phyloP scores from a whole-genome alignment of 1,140 invertebrate genomes.

The Protaetia brevitarsis region DNA sequence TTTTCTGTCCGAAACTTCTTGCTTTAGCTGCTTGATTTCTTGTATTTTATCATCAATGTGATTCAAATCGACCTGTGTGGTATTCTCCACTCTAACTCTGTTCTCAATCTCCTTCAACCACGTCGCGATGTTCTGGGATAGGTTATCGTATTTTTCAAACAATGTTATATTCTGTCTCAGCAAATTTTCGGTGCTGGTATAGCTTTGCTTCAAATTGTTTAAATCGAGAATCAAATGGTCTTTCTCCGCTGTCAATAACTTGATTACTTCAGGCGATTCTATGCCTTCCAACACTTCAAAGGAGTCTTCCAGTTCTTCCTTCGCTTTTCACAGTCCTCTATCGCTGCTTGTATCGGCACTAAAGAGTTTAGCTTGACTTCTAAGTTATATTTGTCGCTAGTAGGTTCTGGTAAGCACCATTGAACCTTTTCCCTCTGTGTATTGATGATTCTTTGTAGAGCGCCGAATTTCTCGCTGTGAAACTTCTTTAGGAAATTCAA shows the following conservation, averaged over 20 bases:
- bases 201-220: constrained; percentile 63
- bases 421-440: constrained; percentile 82
- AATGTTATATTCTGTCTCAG: constrained; percentile 71
- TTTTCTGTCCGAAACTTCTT: constrained; percentile 62
- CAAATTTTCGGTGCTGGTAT: constrained; percentile 64
- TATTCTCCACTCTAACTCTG: constrained; percentile 70
- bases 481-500: constrained; percentile 82
- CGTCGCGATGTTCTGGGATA: constrained; percentile 70
- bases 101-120: constrained; percentile 88
- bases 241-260: constrained; percentile 61
- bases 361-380: constrained; percentile 84
- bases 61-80: constrained; percentile 64
- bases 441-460: constrained; percentile 73
- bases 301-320: constrained; percentile 66
- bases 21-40: constrained; percentile 62
- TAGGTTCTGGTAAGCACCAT: constrained; percentile 88
- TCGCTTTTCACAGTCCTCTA: constrained; percentile 65
- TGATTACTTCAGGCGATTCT: constrained; percentile 64
- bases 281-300: constrained; percentile 64
- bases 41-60: constrained; percentile 70
- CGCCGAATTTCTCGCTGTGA: constrained; percentile 79
- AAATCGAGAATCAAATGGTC: constrained; percentile 66
- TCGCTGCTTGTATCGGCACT: constrained; percentile 69
- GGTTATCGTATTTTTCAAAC: constrained; percentile 77
- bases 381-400: constrained; percentile 87